Base-by-base conservation (phyloP, 1,140 invertebrate genomes). In the Drosophila tristis region DNA sequence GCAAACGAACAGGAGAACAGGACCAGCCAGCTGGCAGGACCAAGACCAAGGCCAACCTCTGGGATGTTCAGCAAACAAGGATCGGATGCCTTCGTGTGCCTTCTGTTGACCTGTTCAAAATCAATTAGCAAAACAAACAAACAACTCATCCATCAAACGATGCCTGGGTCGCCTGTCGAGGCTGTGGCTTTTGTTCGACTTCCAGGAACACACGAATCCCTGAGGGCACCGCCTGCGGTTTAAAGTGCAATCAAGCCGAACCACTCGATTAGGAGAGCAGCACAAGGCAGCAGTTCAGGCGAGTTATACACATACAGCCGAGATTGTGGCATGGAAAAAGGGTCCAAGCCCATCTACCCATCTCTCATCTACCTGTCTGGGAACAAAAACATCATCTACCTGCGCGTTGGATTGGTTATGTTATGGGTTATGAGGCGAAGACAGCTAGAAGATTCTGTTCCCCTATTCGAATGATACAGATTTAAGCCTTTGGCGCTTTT, bases 91-190 rank as follows among this genome's bases (percentile, higher is more conserved):
- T 70, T n/a, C 31, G 2, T 5, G 13, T 20, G 4, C 26, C n/a
- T 87, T 64, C 78, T 87, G 84, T n/a, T 64, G 26, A 58, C 82
- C 84, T 87, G 78, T 72, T 89, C 74, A 49, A 87, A 87, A 82
- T 82, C 82, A 87, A 87, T 89, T 87, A 89, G 84, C 39, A 78
- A 87, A 77, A 72, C 67, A 77, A 86, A 86, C 72, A 74, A 57
- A 67, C 43, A 53, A 60, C 4, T 20, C 54, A 66, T 76, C 26
- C 62, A 73, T 80, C 63, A 72, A 56, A 45, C 4, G 45, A 7
- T 39, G 15, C 35, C 35, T 39, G 35, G 35, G 35, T 20, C 35
- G 35, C 35, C 35, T 39, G 35, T 51, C 8, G 2, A 26, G 25
- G 16, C 16, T 16, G 16, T 5, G 48, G 3, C 51, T 44, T 67